phyloP scores from a whole-genome alignment of 2,113 vertebrate species.

The Ciconia stormi region DNA sequence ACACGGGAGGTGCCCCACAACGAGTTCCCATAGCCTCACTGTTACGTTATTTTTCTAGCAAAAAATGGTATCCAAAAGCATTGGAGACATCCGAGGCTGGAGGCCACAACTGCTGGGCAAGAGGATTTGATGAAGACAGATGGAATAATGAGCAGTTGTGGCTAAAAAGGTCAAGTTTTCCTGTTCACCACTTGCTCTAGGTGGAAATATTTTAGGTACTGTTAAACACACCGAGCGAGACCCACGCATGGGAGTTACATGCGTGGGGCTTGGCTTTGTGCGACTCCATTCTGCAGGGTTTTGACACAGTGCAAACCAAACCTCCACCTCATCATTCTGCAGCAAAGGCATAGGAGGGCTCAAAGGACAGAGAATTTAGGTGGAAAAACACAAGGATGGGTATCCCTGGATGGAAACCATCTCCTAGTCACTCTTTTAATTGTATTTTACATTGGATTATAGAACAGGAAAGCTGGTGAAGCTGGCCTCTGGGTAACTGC shows the following conservation, averaged over 20 bases:
- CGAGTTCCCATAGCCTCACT: not conserved
- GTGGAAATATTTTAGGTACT: not conserved
- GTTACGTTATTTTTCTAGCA: not conserved
- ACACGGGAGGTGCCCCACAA: accelerated
- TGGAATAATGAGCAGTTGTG: not conserved
- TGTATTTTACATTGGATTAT: too few species aligned
- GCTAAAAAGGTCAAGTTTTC: not conserved
- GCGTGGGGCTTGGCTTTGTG: not conserved
- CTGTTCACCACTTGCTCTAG: not conserved
- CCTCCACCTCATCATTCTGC: not conserved
- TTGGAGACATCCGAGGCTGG: not conserved
- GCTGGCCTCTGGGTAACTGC: not conserved
- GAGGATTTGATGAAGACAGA: not conserved
- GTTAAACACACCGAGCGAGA: accelerated
- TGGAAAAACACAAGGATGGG: too few species aligned
- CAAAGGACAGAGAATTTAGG: too few species aligned
- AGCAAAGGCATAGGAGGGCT: not conserved
- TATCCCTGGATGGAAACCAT: too few species aligned
- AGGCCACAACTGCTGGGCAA: not conserved
- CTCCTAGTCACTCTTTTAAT: too few species aligned
- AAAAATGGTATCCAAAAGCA: not conserved
- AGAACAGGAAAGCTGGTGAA: not conserved
- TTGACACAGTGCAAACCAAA: not conserved
- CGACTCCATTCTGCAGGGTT: accelerated
- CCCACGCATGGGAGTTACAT: accelerated